A percentile compares a stretch with the other conserved stretches of the same genome.
Conservation (phyloP, 2,888 invertebrate genomes). For the Pyrgus malvae region DNA sequence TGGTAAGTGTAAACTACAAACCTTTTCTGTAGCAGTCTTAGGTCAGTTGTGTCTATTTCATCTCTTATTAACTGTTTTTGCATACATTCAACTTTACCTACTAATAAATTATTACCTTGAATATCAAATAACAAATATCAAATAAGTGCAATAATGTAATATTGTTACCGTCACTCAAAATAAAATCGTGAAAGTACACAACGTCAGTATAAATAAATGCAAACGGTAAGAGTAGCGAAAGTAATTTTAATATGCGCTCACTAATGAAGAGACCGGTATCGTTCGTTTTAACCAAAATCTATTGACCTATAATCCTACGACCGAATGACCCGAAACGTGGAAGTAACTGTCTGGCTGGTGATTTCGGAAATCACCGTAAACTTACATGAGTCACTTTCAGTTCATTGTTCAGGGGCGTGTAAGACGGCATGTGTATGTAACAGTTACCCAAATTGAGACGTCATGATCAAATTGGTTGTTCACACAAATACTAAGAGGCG, state of each 20-base stretch:
- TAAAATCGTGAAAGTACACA: slow-evolving; percentile 26
- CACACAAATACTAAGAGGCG: slow-evolving; percentile 57
- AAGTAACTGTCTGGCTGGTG: slow-evolving; percentile 51
- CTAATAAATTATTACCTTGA: too few relatives aligned
- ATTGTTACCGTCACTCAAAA: neutral
- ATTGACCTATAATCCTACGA: slow-evolving; percentile 36
- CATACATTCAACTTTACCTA: neutral
- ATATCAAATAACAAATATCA: too few relatives aligned
- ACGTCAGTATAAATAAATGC: slow-evolving; percentile 1
- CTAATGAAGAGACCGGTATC: slow-evolving; percentile 37
- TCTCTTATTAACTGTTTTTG: too few relatives aligned
- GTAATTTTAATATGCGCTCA: slow-evolving; percentile 31
- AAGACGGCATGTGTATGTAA: slow-evolving; percentile 48
- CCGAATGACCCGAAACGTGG: slow-evolving; percentile 48
- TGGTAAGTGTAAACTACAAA: slow-evolving; percentile 82
- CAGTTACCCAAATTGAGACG: slow-evolving; percentile 73
- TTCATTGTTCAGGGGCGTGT: slow-evolving; percentile 58
- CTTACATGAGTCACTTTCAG: slow-evolving; percentile 67
- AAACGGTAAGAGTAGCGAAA: slow-evolving; percentile 33
- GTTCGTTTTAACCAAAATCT: slow-evolving; percentile 32
- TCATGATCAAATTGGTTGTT: slow-evolving; percentile 63
- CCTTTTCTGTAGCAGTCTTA: too few relatives aligned
- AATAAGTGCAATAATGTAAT: too few relatives aligned
- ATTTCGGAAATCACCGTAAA: slow-evolving; percentile 54
- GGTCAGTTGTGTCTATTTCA: too few relatives aligned